Percentiles rank a stretch among this genome's conserved stretches.
Conservation (phyloP, 1,140 invertebrate species). For the Epicauta chinensis region DNA sequence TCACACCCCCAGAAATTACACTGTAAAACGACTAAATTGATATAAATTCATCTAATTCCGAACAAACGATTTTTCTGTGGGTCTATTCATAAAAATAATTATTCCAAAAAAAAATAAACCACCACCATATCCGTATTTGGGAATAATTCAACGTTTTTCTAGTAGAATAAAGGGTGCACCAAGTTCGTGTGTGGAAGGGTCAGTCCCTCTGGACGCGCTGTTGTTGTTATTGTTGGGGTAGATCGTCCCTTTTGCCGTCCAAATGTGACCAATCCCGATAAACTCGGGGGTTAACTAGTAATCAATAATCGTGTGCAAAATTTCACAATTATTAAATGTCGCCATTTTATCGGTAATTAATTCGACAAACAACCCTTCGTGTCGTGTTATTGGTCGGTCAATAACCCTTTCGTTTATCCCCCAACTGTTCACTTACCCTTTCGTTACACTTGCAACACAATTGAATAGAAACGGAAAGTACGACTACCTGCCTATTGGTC, state of each 20-base stretch:
- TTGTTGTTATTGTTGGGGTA: conserved; percentile 24
- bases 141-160: conserved; percentile 13
- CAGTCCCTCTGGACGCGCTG: conserved; percentile 29
- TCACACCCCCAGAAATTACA: too few relatives aligned
- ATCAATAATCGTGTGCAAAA: conserved; percentile 18
- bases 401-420: conserved; percentile 1
- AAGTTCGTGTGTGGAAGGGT: conserved; percentile 25
- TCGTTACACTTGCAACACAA: background rate
- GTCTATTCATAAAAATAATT: conserved; percentile 28
- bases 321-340: conserved; percentile 13
- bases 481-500: conserved; percentile 13
- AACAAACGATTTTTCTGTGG: conserved; percentile 21
- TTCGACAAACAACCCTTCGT: conserved; percentile 4
- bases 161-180: conserved; percentile 11
- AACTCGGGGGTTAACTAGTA: conserved; percentile 20
- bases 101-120: conserved; percentile 2
- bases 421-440: conserved; percentile 2
- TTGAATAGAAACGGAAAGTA: conserved; percentile 10
- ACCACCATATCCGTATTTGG: too few relatives aligned
- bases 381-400: conserved; percentile 12
- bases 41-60: too few relatives aligned
- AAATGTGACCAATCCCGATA: conserved; percentile 24
- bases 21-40: too few relatives aligned
- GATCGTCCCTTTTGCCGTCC: conserved; percentile 18
- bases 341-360: conserved; percentile 6